A percentile compares a stretch with the other conserved stretches of the same genome.
phyloP scores from a whole-genome alignment of 1,140 invertebrate genomes.

The Danaus plexippus region DNA sequence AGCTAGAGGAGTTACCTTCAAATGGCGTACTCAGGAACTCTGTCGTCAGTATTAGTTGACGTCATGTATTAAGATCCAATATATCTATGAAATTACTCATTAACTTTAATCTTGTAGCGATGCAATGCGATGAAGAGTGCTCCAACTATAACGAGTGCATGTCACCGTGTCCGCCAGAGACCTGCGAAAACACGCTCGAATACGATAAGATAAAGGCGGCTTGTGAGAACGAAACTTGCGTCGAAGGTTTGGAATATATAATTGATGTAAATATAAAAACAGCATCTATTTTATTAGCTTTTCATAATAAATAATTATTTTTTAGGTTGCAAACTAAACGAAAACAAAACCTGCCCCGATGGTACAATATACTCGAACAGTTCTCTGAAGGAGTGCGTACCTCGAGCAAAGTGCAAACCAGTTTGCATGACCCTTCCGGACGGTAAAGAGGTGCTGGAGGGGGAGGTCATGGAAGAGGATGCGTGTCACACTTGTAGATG shows the following conservation, averaged over 20 bases:
- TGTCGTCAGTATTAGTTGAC: conserved; percentile 79
- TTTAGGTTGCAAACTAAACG: conserved; percentile 78
- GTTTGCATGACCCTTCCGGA: conserved; percentile 78
- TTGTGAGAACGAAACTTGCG: conserved; percentile 81
- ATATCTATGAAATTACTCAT: conserved; percentile 1
- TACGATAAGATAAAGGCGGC: conserved; percentile 73
- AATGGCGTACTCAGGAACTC: conserved; percentile 85
- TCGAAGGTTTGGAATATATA: conserved; percentile 75
- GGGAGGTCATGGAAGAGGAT: conserved; percentile 82
- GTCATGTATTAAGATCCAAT: conserved; percentile 1
- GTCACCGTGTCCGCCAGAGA: conserved; percentile 84
- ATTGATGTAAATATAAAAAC: conserved; percentile 1
- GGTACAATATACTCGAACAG: conserved; percentile 81
- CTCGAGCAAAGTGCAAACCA: conserved; percentile 78
- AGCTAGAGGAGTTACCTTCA: conserved; percentile 77
- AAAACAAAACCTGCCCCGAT: conserved; percentile 81
- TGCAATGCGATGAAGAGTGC: conserved; percentile 88
- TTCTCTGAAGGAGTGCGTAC: conserved; percentile 80
- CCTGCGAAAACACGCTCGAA: conserved; percentile 84
- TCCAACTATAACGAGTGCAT: conserved; percentile 86
- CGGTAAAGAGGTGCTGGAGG: conserved; percentile 80
- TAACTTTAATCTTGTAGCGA: conserved; percentile 72
- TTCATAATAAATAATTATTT: conserved; percentile 6
- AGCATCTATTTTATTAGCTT: background rate
- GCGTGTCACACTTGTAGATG: conserved; percentile 85